Evolutionary conservation across 2,888 invertebrate genomes (phyloP), one percentile per base, ranked within the genome.

Genomic region (Argyresthia goedartella): DNA sequence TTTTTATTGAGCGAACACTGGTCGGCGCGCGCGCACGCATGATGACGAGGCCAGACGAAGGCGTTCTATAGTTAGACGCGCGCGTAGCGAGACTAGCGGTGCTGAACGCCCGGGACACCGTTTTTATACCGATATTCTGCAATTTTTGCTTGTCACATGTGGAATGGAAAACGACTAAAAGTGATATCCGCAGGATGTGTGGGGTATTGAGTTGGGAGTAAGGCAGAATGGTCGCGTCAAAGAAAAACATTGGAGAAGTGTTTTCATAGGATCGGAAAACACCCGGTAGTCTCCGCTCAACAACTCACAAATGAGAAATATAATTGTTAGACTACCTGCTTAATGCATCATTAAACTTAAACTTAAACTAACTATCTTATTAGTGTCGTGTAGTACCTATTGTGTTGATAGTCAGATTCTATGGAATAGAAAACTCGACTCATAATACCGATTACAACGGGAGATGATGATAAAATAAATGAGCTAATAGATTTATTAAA

Each of bases 11-110:
- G 73, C 65, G 70, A 62, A 57, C 69, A 45, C 61, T 65, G 62
- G 61, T 65, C 62, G 65, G 61, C 71, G 66, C 81, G 84, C 81
- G 82, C 73, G 63, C 57, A 65, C 73, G 76, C 85, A 85, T 85
- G 59, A 58, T 67, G 67, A 55, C 76, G 81, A 81, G 81, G 82
- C 73, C 81, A 67, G 64, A 43, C 64, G 70, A 66, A 71, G 73
- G 67, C 71, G 76, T 67, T 84, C 84, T 84, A 84, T 81, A 84
- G 82, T 69, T 86, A 86, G 85, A 81, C 56, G 71, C 77, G 73
- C 72, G 73, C 78, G 65, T 61, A 63, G 60, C 66, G 62, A n/a
- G n/a, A 79, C 80, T 81, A 72, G 66, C 49, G 67, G 73, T 77
- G 7, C 45, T 16, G 34, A 15, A 16, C 51, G 25, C 53, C 53